Evolutionary conservation across 2,797 vertebrate genomes (phyloP).

Genomic region (Zalophus californianus): DNA sequence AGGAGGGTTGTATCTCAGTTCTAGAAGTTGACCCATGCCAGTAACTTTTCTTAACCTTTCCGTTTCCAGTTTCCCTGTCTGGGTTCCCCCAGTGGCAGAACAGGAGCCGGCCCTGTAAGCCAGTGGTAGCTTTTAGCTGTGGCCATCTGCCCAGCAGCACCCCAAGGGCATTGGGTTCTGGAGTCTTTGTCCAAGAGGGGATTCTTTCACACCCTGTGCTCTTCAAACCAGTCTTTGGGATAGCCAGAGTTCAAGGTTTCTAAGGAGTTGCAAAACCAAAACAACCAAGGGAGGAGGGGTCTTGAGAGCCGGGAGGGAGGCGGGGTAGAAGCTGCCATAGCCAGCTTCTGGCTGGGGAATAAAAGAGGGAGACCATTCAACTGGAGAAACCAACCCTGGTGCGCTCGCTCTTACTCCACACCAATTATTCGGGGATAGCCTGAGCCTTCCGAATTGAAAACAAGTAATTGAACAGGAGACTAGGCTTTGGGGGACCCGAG

Average conservation of each 20-base stretch:
- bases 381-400: background rate
- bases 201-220: background rate
- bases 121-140: background rate
- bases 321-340: background rate
- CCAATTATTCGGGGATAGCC: background rate
- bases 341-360: background rate
- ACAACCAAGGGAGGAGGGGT: background rate
- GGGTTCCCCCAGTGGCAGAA: background rate
- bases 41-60: background rate
- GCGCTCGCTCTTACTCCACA: background rate
- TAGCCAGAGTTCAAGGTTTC: background rate
- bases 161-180: background rate
- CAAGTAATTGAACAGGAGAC: background rate
- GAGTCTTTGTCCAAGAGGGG: background rate
- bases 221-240: background rate
- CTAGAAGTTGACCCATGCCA: background rate
- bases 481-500: background rate
- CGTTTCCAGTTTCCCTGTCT: background rate
- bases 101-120: background rate
- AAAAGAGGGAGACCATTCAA: background rate
- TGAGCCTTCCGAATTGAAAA: background rate
- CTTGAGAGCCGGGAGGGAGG: background rate
- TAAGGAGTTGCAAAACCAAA: background rate
- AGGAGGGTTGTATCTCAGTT: background rate
- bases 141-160: background rate